Base-by-base conservation (phyloP, 2,888 invertebrate genomes). In the Gnatocerus cornutus region DNA sequence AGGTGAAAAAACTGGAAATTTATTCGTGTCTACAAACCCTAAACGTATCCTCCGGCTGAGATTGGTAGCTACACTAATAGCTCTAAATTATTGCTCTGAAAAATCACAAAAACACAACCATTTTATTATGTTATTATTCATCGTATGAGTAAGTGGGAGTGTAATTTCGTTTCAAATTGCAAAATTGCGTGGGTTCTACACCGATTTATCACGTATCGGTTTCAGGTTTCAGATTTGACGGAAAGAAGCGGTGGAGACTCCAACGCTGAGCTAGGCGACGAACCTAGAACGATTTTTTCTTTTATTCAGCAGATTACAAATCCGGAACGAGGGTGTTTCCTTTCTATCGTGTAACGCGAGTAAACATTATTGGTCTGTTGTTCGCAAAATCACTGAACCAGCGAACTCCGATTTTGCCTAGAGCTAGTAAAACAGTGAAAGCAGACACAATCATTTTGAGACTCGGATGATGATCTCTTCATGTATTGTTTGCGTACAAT, bases 401-500 rank as follows among this genome's bases (percentile, higher is more conserved):
- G 56, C 58, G 45, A 29, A 43, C 58, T 27, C 33, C 50, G 62
- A 62, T 39, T 62, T 62, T 6, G 64, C 64, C 64, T 13, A 43
- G 33, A 16, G 64, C 62, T 61, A 58, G 14, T 9, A 12, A 46
- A 16, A 27, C 50, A 65, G 65, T 48, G 65, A 65, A 65, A 65
- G 65, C 65, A 64, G 64, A 63, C 64, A 64, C 53, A 46, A 65
- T 50, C 39, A 39, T 55, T 52, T 55, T 30, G 30, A 55, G 55
- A 55, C 59, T 29, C 4, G 21, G 21, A 59, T 45, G 48, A 64
- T 53, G 64, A 43, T 62, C 48, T 62, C 62, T 62, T 62, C 62
- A 39, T 39, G 62, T 62, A 62, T 62, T 62, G 62, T 62, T 63
- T 63, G 63, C 63, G 33, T 41, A 63, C 39, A 63, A 63, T 63